These are phyloP conservation scores for Paralichthys olivaceus DNA, from an alignment of 2,113 vertebrate species.

Conservation along the genomic window DNA sequence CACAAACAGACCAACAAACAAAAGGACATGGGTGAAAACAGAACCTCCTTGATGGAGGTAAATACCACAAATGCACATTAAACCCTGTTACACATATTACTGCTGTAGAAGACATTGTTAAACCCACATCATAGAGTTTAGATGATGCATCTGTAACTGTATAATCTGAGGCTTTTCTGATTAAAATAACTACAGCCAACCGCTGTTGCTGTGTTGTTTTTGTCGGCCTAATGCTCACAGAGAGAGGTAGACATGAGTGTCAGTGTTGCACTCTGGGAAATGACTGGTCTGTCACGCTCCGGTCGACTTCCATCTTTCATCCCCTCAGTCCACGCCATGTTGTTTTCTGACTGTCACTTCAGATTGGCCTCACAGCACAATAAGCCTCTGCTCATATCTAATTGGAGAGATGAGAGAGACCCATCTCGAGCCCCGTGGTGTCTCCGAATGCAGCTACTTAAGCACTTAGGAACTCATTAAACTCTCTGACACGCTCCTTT, in stretches of 20 bases:
- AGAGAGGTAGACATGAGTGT: slow-evolving; percentile 45
- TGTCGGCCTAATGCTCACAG: slow-evolving; percentile 6
- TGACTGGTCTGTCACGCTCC: slow-evolving; percentile 65
- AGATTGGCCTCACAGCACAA: slow-evolving; percentile 67
- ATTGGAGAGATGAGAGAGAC: slow-evolving; percentile 57
- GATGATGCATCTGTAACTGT: not conserved
- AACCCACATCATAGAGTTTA: slow-evolving; percentile 13
- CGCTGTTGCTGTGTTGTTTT: not conserved
- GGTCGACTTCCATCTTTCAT: slow-evolving; percentile 67
- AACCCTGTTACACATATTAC: too few relatives aligned
- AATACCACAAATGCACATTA: too few relatives aligned
- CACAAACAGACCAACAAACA: too few relatives aligned
- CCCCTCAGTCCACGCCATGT: slow-evolving; percentile 59
- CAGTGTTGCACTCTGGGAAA: slow-evolving; percentile 55
- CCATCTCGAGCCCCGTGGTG: slow-evolving; percentile 36
- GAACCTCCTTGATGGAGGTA: not conserved
- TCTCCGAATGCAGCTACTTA: slow-evolving; percentile 45
- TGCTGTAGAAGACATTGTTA: not conserved
- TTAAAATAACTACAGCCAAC: slow-evolving; percentile 32
- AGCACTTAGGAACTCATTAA: slow-evolving; percentile 62
- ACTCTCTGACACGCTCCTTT: slow-evolving; percentile 47
- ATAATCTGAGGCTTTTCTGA: slow-evolving; percentile 18
- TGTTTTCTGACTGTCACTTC: slow-evolving; percentile 72
- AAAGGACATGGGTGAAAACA: not conserved
- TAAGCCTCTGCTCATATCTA: slow-evolving; percentile 67